Base-by-base conservation (phyloP, 2,113 vertebrate species). In the Hyaena hyaena region DNA sequence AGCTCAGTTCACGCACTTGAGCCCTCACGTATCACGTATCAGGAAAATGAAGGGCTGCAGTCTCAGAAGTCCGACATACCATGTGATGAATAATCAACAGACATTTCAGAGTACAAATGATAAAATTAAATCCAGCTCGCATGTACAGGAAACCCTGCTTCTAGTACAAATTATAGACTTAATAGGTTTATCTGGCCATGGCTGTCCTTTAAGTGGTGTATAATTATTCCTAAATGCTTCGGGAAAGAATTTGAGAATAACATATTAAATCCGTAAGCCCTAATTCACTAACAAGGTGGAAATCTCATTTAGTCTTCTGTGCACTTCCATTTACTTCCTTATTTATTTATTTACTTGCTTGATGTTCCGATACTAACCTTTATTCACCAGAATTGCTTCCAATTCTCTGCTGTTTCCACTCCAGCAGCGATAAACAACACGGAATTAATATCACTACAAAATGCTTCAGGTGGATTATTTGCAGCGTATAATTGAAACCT, bases 181-280 rank as follows among this genome's bases (percentile, higher is more conserved):
- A 95, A 31, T 96, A 89, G 81, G 68, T 94, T 97, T 97, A 93
- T 94, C 68, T 97, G 93, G 91, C 93, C 93, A 53, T 97, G 58
- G 48, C 53, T 97, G 76, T 96, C 76, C 76, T 89, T 92, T 96
- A 96, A 98, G 91, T 95, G 82, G 91, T 83, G 19, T 95, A 8
- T 95, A 98, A 97, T 97, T 95, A 96, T 92, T 96, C 63, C 82
- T 96, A 97, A 97, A 96, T 65, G 68, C 95, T 95, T 98, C 55
- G 87, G 93, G 96, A 97, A 97, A 97, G 94, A 97, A 89, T 94
- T 97, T 84, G 96, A 96, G 88, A 88, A 96, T 85, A 94, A 85
- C 92, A 80, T 97, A 95, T 92, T 81, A 96, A 97, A 97, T 35
- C 43, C 28, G 53, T 84, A 95, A 97, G 61, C 69, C 96, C 43